phyloP scores from a whole-genome alignment of 2,113 vertebrate species.

The Lasiurus borealis region DNA sequence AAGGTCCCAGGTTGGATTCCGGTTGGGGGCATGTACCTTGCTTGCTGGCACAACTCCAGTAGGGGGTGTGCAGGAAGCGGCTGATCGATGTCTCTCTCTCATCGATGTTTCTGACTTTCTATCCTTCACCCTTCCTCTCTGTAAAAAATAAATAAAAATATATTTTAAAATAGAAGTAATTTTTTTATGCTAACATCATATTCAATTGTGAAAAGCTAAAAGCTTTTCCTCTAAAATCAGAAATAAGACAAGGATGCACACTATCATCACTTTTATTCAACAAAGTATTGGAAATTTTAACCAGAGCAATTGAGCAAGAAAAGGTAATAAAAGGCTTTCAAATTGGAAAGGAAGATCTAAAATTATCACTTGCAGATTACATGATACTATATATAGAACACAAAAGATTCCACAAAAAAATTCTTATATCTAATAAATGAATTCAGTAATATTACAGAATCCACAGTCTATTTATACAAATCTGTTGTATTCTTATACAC shows the following conservation, averaged over 20 bases:
- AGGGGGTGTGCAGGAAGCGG: too few relatives aligned
- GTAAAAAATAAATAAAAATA: too few relatives aligned
- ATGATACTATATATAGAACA: background rate
- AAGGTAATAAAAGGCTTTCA: background rate
- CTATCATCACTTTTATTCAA: background rate
- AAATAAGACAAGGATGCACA: background rate
- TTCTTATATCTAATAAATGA: background rate
- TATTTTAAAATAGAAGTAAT: background rate
- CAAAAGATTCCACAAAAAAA: background rate
- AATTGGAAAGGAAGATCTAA: background rate
- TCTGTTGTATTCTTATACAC: background rate
- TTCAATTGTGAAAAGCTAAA: background rate
- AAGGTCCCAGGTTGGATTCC: too few relatives aligned
- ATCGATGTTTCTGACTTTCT: too few relatives aligned
- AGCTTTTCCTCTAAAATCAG: background rate
- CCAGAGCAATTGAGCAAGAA: background rate
- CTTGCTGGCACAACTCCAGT: too few relatives aligned
- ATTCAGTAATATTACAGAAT: background rate
- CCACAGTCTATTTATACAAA: background rate
- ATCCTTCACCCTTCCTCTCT: too few relatives aligned
- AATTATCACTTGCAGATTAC: background rate
- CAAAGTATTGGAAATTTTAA: background rate
- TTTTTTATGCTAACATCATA: background rate
- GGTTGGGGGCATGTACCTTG: too few relatives aligned
- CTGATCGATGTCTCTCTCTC: too few relatives aligned